Evolutionary conservation across 1,140 invertebrate genomes (phyloP).

Genomic region (Leptinotarsa lineolata): DNA sequence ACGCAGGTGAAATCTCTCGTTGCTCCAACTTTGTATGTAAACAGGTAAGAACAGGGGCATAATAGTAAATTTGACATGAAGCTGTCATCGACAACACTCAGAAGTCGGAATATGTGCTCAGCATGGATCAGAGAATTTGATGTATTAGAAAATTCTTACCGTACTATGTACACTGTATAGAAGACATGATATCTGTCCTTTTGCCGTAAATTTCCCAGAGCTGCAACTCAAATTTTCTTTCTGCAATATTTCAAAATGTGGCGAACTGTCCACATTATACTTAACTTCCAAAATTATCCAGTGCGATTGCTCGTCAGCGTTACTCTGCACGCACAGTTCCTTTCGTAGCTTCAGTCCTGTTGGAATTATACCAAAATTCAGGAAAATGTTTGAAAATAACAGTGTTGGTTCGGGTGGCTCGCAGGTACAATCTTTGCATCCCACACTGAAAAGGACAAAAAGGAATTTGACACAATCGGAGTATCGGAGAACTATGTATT

Average conservation of each 20-base stretch:
- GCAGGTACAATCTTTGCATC: no score
- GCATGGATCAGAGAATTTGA: not conserved
- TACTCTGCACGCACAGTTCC: slow-evolving; percentile 31
- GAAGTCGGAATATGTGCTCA: no score
- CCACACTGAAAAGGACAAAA: no score
- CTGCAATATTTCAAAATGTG: slow-evolving; percentile 21
- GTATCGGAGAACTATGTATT: no score
- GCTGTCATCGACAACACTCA: no score
- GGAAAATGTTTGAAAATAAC: slow-evolving; percentile 18
- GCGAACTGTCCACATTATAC: slow-evolving; percentile 32
- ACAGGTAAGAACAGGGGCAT: no score
- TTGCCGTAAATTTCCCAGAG: slow-evolving; percentile 12
- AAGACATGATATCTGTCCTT: not conserved
- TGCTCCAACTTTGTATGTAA: no score
- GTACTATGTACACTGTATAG: not conserved
- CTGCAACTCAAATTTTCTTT: slow-evolving; percentile 18
- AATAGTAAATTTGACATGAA: no score
- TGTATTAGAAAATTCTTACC: not conserved
- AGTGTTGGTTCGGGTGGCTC: not conserved
- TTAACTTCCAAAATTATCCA: slow-evolving; percentile 35
- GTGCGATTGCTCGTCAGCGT: not conserved
- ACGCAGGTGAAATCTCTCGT: no score
- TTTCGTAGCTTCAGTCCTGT: slow-evolving; percentile 28
- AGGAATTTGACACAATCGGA: no score
- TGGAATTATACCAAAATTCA: slow-evolving; percentile 35